Conservation (phyloP, 2,113 vertebrate species). For the Xenopus borealis region DNA sequence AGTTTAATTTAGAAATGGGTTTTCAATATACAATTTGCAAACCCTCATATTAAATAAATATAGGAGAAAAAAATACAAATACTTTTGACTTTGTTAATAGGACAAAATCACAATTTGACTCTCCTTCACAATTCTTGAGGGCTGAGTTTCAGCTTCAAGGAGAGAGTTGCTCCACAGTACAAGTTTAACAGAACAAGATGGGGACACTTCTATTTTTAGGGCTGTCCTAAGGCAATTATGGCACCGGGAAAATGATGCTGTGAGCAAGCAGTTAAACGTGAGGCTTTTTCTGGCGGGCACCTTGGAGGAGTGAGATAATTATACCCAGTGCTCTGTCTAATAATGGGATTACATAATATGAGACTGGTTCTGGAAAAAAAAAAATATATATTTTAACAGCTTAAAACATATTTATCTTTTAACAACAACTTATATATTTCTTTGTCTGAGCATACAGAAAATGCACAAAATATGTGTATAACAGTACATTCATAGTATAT, state of each 20-base stretch:
- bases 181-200: constrained; percentile 36
- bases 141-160: constrained; percentile 16
- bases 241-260: constrained; percentile 39
- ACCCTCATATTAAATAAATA: too few relatives aligned
- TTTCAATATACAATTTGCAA: too few relatives aligned
- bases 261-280: constrained; percentile 43
- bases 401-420: constrained; percentile 29
- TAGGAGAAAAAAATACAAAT: too few relatives aligned
- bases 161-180: constrained; percentile 30
- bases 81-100: not conserved
- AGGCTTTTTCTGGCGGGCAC: constrained; percentile 44
- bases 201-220: constrained; percentile 43
- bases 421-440: too few relatives aligned
- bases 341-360: constrained; percentile 40
- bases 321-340: constrained; percentile 42
- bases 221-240: constrained; percentile 42
- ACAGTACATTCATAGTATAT: too few relatives aligned
- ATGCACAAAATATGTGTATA: too few relatives aligned
- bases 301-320: constrained; percentile 46
- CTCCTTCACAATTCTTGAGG: not conserved
- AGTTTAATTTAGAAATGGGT: too few relatives aligned
- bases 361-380: not conserved
- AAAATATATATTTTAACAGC: constrained; percentile 5
- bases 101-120: not conserved
- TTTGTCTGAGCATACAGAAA: too few relatives aligned